Conservation (phyloP, 2,888 invertebrate genomes). For the Erannis defoliaria region DNA sequence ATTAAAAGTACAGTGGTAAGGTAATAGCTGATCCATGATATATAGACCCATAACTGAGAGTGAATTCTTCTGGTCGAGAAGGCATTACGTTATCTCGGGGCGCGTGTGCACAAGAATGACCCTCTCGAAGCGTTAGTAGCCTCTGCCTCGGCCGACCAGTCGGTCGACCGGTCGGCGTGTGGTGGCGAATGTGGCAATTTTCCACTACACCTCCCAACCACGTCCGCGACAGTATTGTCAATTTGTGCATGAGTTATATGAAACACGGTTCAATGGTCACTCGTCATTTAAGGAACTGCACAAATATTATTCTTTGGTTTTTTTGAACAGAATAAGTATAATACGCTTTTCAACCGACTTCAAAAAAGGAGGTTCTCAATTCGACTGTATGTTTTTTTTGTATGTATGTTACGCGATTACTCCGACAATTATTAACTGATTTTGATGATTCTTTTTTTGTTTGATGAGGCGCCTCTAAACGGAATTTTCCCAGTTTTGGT, state of each 20-base stretch:
- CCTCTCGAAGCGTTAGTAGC: constrained; percentile 7
- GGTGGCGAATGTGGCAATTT: constrained; percentile 21
- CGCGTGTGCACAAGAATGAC: constrained; percentile 31
- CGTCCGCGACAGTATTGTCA: constrained; percentile 1
- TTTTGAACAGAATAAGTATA: too few species aligned
- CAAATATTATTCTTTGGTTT: background rate
- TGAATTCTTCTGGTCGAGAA: constrained; percentile 14
- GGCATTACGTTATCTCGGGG: constrained; percentile 26
- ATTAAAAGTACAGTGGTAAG: background rate
- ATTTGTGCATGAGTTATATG: constrained; percentile 7
- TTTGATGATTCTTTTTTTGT: too few species aligned
- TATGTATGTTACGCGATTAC: too few species aligned
- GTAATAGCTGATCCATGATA: background rate
- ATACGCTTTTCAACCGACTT: too few species aligned
- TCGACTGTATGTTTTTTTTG: too few species aligned
- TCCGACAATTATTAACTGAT: too few species aligned
- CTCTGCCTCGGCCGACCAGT: constrained; percentile 11
- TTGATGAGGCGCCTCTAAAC: too few species aligned
- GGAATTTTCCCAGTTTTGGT: too few species aligned
- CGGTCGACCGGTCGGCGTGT: constrained; percentile 5
- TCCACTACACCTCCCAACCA: constrained; percentile 23
- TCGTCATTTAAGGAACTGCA: background rate
- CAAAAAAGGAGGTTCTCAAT: too few species aligned
- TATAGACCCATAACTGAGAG: background rate
- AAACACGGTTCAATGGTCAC: background rate